Percentiles rank a stretch among this genome's conserved stretches.
Conservation (phyloP, 1,140 invertebrate genomes). For the Drosophila kohkoa region DNA sequence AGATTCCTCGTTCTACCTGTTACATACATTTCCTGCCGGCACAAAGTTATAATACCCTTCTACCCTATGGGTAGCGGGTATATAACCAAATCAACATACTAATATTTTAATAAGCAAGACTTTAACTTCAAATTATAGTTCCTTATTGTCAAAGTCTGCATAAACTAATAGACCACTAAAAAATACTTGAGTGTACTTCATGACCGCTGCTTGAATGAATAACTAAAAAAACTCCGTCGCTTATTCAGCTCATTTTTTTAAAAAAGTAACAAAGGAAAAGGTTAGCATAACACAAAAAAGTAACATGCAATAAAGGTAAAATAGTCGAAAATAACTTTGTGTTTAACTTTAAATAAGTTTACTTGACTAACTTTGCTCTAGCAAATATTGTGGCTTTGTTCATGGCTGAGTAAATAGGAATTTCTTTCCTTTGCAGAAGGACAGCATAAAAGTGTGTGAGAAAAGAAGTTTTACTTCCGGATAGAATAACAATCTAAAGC, state of each 20-base stretch:
- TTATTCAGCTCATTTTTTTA: not conserved
- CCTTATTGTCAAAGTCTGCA: too few species aligned
- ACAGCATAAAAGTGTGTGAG: not conserved
- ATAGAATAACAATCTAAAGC: not conserved
- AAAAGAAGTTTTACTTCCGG: not conserved
- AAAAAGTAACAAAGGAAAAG: not conserved
- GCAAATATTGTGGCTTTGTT: slow-evolving; percentile 15
- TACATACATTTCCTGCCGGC: too few species aligned
- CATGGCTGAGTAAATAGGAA: slow-evolving; percentile 19
- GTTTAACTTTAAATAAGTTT: not conserved
- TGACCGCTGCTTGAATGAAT: too few species aligned
- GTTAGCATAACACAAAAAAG: not conserved
- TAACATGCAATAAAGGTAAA: not conserved
- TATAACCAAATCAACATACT: too few species aligned
- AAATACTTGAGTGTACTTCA: too few species aligned
- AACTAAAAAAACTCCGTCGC: too few species aligned
- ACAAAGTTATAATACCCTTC: too few species aligned
- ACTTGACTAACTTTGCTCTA: not conserved
- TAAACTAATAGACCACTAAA: too few species aligned
- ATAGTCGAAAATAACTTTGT: not conserved
- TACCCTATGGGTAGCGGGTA: too few species aligned
- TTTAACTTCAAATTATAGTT: too few species aligned
- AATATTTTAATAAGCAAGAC: too few species aligned
- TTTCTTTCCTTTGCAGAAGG: not conserved
- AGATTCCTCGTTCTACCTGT: too few species aligned